Conservation (phyloP, 92 coral and sea anemone species). For the Parazoanthus atlanticus region DNA sequence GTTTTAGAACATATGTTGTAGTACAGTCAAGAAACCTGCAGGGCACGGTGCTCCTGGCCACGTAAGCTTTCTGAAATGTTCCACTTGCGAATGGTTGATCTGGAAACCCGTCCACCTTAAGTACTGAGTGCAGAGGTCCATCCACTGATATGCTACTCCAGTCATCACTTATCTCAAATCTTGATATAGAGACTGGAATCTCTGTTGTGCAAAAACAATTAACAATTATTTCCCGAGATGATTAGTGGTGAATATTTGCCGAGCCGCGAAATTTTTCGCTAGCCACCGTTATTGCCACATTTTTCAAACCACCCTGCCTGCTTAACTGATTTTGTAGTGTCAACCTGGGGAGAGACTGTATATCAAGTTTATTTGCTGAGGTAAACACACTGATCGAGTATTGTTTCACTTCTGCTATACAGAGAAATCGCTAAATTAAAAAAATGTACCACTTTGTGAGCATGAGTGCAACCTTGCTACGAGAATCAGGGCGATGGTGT, state of each 20-base stretch:
- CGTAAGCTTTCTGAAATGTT: conserved; percentile 32
- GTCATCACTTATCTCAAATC: conserved; percentile 16
- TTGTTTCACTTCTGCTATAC: too few relatives aligned
- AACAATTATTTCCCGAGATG: not conserved
- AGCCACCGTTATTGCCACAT: not conserved
- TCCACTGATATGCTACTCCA: conserved; percentile 36
- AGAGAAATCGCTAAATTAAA: not conserved
- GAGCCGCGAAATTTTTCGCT: not conserved
- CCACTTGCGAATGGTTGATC: conserved; percentile 26
- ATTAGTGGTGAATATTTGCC: not conserved
- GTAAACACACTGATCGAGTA: too few relatives aligned
- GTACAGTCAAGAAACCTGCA: conserved; percentile 5
- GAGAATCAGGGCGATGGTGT: too few relatives aligned
- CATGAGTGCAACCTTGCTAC: not conserved
- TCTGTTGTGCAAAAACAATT: conserved; percentile 20
- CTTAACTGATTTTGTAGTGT: not conserved
- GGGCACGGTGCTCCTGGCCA: conserved; percentile 15
- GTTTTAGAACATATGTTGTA: conserved; percentile 22
- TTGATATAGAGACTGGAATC: conserved; percentile 27
- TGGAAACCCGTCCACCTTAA: conserved; percentile 25
- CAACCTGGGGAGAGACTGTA: not conserved
- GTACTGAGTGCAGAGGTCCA: conserved; percentile 33
- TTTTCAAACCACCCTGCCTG: not conserved
- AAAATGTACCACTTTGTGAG: too few relatives aligned
- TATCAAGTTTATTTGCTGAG: too few relatives aligned